phyloP scores from a whole-genome alignment of 2,113 vertebrate genomes.

The Dryoscopus gambensis region DNA sequence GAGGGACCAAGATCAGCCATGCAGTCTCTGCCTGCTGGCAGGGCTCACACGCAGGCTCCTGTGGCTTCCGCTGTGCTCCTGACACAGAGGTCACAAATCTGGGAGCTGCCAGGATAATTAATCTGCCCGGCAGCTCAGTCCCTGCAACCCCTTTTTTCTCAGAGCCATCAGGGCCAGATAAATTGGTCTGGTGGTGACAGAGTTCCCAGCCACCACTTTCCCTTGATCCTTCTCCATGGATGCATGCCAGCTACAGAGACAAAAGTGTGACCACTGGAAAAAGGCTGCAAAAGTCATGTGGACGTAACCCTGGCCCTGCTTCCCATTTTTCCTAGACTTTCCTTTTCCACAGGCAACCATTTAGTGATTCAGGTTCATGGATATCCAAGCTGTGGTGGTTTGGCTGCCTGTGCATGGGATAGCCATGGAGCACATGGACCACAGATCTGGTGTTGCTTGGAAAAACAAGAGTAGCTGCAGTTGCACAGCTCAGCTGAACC shows the following conservation, averaged over 20 bases:
- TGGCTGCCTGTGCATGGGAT: not conserved
- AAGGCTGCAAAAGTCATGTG: not conserved
- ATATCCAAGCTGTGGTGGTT: accelerated
- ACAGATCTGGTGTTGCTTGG: not conserved
- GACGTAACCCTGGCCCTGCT: accelerated
- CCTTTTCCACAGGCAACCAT: not conserved
- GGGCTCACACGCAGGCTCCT: not conserved
- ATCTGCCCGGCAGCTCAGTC: not conserved
- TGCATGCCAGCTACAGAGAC: not conserved
- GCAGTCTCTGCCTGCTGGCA: not conserved
- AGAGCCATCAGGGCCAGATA: not conserved
- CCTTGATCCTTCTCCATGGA: not conserved
- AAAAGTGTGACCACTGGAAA: not conserved
- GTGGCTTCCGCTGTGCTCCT: not conserved
- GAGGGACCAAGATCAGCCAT: not conserved
- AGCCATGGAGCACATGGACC: accelerated
- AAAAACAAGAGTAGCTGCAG: not conserved
- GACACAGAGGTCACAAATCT: not conserved
- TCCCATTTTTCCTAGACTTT: not conserved
- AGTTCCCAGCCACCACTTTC: not conserved
- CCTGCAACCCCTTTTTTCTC: not conserved
- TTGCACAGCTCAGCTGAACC: not conserved
- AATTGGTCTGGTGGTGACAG: not conserved
- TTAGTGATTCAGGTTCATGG: not conserved
- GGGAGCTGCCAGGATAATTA: not conserved